These are phyloP conservation scores for Petaurus breviceps DNA, from an alignment of 2,113 vertebrate genomes.

Conservation along the genomic window DNA sequence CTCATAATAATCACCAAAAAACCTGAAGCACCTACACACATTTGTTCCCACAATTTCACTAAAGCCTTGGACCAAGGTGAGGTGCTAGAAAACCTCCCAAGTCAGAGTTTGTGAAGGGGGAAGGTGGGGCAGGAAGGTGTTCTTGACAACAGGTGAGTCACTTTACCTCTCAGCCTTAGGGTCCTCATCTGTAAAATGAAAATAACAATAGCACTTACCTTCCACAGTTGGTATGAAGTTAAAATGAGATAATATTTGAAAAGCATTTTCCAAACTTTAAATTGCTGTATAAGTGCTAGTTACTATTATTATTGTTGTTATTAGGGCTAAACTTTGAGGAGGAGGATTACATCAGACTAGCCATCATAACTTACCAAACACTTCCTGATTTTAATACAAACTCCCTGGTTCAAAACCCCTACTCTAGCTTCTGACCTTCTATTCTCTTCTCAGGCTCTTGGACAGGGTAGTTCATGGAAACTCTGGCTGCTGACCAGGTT, in stretches of 20 bases:
- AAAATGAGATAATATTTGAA: not conserved
- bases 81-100: not conserved
- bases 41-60: not conserved
- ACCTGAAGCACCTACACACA: not conserved
- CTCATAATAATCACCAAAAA: not conserved
- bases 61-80: not conserved
- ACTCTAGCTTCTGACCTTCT: not conserved
- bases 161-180: not conserved
- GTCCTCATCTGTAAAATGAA: not conserved
- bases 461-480: not conserved
- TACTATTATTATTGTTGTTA: not conserved
- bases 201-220: not conserved
- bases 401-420: not conserved
- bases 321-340: not conserved
- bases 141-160: not conserved
- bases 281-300: not conserved
- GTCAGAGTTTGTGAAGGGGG: not conserved
- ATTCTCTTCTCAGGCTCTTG: not conserved
- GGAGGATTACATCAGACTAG: not conserved
- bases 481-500: not conserved
- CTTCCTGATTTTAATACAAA: not conserved
- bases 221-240: not conserved
- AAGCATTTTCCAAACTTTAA: not conserved
- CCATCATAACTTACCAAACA: not conserved
- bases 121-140: too few relatives aligned